Conservation (phyloP, 2,113 vertebrate genomes). For the Vidua chalybeata region DNA sequence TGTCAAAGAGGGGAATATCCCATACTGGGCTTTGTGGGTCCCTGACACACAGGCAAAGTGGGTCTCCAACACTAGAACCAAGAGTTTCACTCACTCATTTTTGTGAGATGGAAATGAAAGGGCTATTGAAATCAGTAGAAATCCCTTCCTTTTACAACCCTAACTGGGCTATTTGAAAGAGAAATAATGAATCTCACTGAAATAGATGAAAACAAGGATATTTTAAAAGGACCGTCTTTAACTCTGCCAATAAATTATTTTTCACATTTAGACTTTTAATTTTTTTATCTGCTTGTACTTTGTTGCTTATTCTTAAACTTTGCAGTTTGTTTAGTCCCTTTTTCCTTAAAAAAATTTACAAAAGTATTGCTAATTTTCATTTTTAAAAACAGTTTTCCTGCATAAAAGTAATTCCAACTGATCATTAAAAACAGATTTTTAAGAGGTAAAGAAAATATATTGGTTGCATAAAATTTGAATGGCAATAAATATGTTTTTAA, state of each 20-base stretch:
- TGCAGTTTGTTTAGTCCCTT: not conserved
- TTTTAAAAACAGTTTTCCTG: conserved; percentile 39
- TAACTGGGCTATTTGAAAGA: not conserved
- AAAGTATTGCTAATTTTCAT: not conserved
- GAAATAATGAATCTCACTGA: not conserved
- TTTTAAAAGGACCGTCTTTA: not conserved
- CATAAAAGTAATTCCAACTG: conserved; percentile 28
- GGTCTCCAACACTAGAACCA: not conserved
- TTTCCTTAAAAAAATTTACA: not conserved
- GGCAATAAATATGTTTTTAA: conserved; percentile 57
- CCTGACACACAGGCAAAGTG: fast-evolving
- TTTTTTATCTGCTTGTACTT: not conserved
- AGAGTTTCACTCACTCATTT: not conserved
- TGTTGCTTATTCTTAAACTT: not conserved
- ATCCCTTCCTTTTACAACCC: not conserved
- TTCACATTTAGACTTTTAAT: not conserved
- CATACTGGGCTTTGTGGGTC: fast-evolving
- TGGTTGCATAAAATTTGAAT: conserved; percentile 10
- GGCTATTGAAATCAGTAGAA: not conserved
- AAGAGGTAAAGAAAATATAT: not conserved
- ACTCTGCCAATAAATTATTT: not conserved
- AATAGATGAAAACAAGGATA: not conserved
- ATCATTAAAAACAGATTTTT: conserved; percentile 32
- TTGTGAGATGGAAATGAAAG: not conserved
- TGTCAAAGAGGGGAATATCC: not conserved